These are phyloP conservation scores for Pediacus dermestoides DNA, from an alignment of 2,888 invertebrate species.

Conservation along the genomic window DNA sequence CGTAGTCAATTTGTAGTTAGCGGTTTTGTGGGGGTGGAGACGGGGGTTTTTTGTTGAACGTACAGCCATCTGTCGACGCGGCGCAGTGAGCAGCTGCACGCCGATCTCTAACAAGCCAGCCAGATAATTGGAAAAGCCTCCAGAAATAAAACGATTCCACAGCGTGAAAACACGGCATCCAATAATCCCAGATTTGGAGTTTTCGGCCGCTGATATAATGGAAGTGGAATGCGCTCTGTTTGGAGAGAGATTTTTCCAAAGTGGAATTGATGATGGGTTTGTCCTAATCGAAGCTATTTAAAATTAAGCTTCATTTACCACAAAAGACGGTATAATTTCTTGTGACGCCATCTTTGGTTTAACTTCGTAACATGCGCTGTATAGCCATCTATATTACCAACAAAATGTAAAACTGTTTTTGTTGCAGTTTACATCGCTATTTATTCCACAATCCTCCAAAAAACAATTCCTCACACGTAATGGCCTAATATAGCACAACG, in stretches of 20 bases:
- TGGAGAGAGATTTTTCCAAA: no score
- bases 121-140: constrained; percentile 46
- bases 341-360: neutral
- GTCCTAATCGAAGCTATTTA: neutral
- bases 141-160: constrained; percentile 43
- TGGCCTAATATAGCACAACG: no score
- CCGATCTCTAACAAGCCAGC: constrained; percentile 42
- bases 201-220: no score
- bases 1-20: constrained; percentile 26
- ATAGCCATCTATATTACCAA: no score
- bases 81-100: constrained; percentile 25
- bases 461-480: no score
- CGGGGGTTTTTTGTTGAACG: neutral
- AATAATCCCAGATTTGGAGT: constrained; percentile 45
- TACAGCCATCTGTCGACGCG: constrained; percentile 30
- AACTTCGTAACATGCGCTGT: no score
- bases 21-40: no score
- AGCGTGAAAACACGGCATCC: constrained; percentile 43
- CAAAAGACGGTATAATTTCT: neutral
- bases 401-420: no score
- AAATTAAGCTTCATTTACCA: neutral
- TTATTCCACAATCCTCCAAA: no score
- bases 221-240: no score
- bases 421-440: no score
- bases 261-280: no score